phyloP scores from a whole-genome alignment of 2,113 vertebrate species.

The Cisticola juncidis region DNA sequence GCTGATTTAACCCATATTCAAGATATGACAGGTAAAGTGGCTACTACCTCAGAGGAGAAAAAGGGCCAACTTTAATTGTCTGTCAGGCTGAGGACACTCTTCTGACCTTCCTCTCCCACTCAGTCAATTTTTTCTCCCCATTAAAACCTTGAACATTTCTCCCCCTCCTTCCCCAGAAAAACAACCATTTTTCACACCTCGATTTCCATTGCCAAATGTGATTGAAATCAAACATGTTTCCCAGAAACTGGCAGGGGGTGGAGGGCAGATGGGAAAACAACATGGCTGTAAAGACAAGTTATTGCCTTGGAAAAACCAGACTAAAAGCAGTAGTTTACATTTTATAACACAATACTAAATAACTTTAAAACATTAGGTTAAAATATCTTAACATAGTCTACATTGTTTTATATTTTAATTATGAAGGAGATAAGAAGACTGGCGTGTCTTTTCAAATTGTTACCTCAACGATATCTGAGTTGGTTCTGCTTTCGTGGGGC shows the following conservation, averaged over 20 bases:
- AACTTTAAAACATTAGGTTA: not conserved
- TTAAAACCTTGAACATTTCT: not conserved
- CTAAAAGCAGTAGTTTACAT: not conserved
- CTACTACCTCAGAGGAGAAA: not conserved
- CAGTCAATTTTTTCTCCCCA: not conserved
- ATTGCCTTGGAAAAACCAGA: not conserved
- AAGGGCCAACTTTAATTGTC: not conserved
- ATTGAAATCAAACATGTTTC: not conserved
- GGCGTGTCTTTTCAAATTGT: conserved; percentile 58
- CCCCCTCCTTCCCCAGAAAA: not conserved
- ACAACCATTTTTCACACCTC: conserved; percentile 31
- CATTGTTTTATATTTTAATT: not conserved
- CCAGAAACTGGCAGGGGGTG: conserved; percentile 19
- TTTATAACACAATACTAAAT: not conserved
- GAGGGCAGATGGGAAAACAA: conserved; percentile 49
- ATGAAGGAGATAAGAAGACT: not conserved
- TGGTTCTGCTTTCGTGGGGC: conserved; percentile 98
- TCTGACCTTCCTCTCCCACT: not conserved
- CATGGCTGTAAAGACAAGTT: not conserved
- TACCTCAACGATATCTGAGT: conserved; percentile 99
- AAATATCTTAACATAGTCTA: not conserved
- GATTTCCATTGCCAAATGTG: conserved; percentile 14
- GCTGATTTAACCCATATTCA: not conserved
- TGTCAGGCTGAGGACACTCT: not conserved
- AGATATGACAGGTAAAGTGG: not conserved